Conservation (phyloP, 2,797 vertebrate genomes). For the Gymnoscopelus braueri region DNA sequence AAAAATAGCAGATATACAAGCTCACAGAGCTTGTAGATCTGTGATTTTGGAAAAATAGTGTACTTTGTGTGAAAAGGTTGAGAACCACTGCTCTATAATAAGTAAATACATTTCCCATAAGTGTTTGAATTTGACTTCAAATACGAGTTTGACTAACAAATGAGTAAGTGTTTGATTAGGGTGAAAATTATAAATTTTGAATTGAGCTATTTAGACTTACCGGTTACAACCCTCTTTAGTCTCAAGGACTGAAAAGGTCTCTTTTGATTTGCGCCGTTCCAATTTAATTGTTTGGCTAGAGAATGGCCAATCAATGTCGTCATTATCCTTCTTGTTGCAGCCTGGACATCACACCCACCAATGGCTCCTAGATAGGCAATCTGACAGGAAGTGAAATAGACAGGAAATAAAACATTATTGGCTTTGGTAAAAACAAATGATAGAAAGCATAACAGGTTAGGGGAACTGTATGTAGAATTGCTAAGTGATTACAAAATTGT, state of each 20-base stretch:
- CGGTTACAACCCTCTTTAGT: conserved; percentile 1
- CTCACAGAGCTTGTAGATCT: too few species aligned
- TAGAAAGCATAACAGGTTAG: background rate
- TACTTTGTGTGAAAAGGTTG: too few species aligned
- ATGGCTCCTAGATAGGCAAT: conserved; percentile 5
- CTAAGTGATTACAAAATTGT: background rate
- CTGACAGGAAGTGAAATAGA: conserved; percentile 1
- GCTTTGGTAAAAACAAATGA: background rate
- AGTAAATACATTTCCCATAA: too few species aligned
- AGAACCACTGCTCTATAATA: too few species aligned
- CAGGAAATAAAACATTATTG: background rate
- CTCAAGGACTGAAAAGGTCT: conserved; percentile 3
- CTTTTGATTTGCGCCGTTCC: background rate
- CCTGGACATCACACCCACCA: background rate
- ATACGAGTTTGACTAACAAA: too few species aligned
- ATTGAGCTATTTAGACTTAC: background rate
- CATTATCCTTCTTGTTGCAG: background rate
- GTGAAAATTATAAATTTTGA: too few species aligned
- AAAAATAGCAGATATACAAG: too few species aligned
- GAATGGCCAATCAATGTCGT: conserved; percentile 2
- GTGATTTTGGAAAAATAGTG: too few species aligned
- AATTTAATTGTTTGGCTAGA: too few species aligned
- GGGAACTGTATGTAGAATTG: background rate
- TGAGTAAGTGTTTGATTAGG: too few species aligned
- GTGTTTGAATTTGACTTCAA: too few species aligned